Conservation (phyloP, 1,140 invertebrate species). For the Alviniconcha marisindica region DNA sequence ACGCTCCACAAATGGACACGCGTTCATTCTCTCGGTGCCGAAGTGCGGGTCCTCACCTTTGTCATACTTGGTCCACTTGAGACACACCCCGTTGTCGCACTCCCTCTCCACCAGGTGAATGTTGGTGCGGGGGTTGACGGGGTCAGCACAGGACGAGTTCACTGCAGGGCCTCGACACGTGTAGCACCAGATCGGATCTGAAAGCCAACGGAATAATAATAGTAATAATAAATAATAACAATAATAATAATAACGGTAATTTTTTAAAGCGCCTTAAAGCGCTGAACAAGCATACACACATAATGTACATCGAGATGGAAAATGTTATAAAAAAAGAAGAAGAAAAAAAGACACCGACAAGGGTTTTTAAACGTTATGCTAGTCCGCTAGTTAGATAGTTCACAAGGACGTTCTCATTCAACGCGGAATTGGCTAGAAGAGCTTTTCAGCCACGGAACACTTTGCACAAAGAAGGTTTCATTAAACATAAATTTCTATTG, state of each 20-base stretch:
- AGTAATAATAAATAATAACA: background rate
- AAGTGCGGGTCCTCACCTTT: conserved; percentile 39
- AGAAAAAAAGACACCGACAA: background rate
- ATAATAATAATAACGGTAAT: background rate
- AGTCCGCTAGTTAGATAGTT: no score
- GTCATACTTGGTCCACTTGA: conserved; percentile 62
- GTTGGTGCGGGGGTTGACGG: conserved; percentile 47
- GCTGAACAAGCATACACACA: background rate
- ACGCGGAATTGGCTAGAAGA: no score
- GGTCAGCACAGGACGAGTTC: conserved; percentile 61
- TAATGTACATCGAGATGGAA: background rate
- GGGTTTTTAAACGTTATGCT: background rate
- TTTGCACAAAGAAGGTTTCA: no score
- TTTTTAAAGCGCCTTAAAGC: background rate
- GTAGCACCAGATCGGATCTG: conserved; percentile 60
- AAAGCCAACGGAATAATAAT: conserved; percentile 14
- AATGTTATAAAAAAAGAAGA: background rate
- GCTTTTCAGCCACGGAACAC: no score
- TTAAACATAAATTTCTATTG: no score
- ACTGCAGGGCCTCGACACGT: conserved; percentile 52
- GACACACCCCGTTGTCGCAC: conserved; percentile 54
- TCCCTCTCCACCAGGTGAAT: conserved; percentile 39
- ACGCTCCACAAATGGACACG: background rate
- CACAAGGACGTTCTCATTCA: no score
- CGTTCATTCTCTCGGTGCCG: background rate